phyloP scores from a whole-genome alignment of 2,113 vertebrate genomes.

The Cettia cetti region DNA sequence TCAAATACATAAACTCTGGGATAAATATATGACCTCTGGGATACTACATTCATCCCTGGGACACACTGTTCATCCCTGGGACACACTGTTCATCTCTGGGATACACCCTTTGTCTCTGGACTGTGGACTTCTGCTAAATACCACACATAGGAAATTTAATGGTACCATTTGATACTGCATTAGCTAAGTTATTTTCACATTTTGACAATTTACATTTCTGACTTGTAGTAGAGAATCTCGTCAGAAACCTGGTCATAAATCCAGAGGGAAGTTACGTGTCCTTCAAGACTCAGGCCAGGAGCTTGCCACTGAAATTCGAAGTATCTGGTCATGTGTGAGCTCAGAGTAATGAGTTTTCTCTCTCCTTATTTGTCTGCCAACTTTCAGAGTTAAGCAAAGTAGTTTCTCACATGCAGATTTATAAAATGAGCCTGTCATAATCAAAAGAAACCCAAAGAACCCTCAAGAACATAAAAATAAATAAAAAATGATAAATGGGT shows the following conservation, averaged over 20 bases:
- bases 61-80: too few species aligned
- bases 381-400: not conserved
- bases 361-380: not conserved
- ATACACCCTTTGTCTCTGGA: not conserved
- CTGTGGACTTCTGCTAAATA: not conserved
- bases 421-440: not conserved
- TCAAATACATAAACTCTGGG: not conserved
- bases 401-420: not conserved
- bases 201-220: not conserved
- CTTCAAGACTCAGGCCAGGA: not conserved
- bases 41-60: too few species aligned
- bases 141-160: not conserved
- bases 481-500: not conserved
- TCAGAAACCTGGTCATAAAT: not conserved
- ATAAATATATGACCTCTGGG: too few species aligned
- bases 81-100: not conserved
- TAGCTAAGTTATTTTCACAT: not conserved
- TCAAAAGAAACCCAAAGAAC: rapidly evolving
- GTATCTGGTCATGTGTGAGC: not conserved
- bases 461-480: not conserved
- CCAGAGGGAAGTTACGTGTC: not conserved
- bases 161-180: not conserved
- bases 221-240: not conserved
- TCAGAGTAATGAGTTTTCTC: not conserved
- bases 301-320: not conserved